Base-by-base conservation (phyloP, 2,113 vertebrate genomes). In the Malurus melanocephalus region DNA sequence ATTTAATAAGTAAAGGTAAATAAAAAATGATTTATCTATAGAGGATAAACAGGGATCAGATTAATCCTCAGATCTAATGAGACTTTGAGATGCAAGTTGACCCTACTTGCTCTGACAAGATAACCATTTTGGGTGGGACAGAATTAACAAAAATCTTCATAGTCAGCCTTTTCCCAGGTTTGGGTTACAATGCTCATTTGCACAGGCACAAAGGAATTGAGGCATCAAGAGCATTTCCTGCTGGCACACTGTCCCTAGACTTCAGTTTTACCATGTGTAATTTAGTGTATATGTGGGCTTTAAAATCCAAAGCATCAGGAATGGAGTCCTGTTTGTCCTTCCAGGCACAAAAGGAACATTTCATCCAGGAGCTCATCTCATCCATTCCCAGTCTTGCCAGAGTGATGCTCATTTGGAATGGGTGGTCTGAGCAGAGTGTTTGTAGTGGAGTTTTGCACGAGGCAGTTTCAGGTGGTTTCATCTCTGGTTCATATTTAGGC, bases 161-260 rank as follows among this genome's bases (percentile, higher is more conserved):
- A 52, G 35, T 28, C 69, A 68, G 38, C 33, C 20, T 73, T 60
- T 67, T 80, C 52, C 64, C 32, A 80, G 26, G 19, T 65, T 13
- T 19, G 16, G n/a, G 15, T 43, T 43, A 16, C 46, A 61, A 13
- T 3, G 1, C 27, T 78, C 16, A 19, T 51, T 55, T 75, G 53
- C 48, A 66, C 0, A 0, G 52, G n/a, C 21, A 12, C 8, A 7
- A 45, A 78, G 51, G 48, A 62, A 76, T 3, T 10, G 1, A 11
- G 30, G 10, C 48, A 10, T 35, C 16, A 53, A 19, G 52, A 76
- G 19, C 28, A 21, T 35, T 75, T 93, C 35, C 45, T 81, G 51
- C 72, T 77, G 60, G 48, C 24, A 22, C 23, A 6, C 12, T 55
- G 27, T 10, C 60, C 27, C 30, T 28, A 27, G 11, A 20, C 12